Base-by-base conservation (phyloP, 2,888 invertebrate species). In the Tinea semifulvella region DNA sequence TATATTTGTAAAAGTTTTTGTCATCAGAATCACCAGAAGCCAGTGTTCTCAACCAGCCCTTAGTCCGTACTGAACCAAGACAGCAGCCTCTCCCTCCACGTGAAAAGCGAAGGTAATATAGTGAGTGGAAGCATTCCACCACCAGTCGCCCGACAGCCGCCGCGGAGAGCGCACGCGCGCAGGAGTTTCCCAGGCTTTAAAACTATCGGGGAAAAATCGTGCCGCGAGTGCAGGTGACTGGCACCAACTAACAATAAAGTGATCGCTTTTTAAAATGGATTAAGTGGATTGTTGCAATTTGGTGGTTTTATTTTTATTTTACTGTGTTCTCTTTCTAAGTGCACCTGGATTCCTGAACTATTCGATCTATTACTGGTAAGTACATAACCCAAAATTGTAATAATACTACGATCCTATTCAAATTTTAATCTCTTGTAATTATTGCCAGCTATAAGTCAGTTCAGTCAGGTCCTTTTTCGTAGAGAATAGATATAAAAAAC, bases 141-240 rank as follows among this genome's bases (percentile, higher is more conserved):
- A 2, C 22, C 14, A 40, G 40, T 40, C 22, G 40, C 40, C 19
- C 22, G n/a, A 17, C 40, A 40, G 20, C 22, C 40, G 40, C 22
- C 40, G 40, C 40, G 22, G 13, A 14, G 3, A 22, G n/a, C 40
- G 40, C 40, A 40, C 36, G 40, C 40, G 40, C 40, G 40, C 40
- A 40, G 20, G 11, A 40, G 40, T 40, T 40, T 40, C 40, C 40
- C 40, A 40, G 11, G n/a, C n/a, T n/a, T 7, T 22, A 20, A 40
- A 39, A 40, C 20, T 19, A 18, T n/a, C 40, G 40, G 40, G 40
- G 40, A 40, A 40, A 40, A 40, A 18, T 40, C 20, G 40, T 40
- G 40, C 22, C 40, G 40, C 22, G 40, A 22, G 40, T 40, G 38
- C 16, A 2, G 38, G 36, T 36, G 36, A 7, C 39, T 40, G 40